A percentile compares a stretch with the other conserved stretches of the same genome.
phyloP scores from a whole-genome alignment of 2,888 invertebrate genomes.

The Fragum fragum region DNA sequence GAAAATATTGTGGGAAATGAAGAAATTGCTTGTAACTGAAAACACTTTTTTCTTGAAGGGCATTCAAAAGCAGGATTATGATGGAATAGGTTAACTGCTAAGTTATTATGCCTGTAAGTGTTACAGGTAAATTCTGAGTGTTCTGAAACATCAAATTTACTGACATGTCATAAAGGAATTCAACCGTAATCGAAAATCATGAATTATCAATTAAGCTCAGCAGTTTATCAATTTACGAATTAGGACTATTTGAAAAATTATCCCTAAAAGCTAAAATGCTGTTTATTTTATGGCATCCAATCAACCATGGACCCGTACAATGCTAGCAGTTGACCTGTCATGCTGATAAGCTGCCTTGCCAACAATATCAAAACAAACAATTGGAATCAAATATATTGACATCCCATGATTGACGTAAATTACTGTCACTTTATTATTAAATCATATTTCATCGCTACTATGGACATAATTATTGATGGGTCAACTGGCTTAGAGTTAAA shows the following conservation, averaged over 20 bases:
- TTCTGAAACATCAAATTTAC: background rate
- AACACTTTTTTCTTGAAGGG: too few relatives aligned
- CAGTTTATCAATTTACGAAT: background rate
- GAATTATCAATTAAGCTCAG: background rate
- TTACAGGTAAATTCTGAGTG: background rate
- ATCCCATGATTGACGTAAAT: background rate
- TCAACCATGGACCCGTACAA: background rate
- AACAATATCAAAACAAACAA: constrained; percentile 19
- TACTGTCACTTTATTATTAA: background rate
- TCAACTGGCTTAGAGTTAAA: too few relatives aligned
- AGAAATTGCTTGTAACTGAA: too few relatives aligned
- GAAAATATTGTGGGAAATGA: too few relatives aligned
- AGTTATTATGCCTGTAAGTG: background rate
- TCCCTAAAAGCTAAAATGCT: background rate
- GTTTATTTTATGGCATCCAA: background rate
- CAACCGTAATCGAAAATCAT: background rate
- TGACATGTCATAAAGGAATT: background rate
- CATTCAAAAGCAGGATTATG: too few relatives aligned
- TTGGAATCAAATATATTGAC: constrained; percentile 2
- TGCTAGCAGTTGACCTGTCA: background rate
- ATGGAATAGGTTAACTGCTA: too few relatives aligned
- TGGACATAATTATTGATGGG: too few relatives aligned
- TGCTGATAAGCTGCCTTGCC: background rate
- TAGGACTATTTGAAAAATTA: too few relatives aligned
- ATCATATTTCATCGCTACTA: background rate